These are phyloP conservation scores for Tanytarsus gracilentus DNA, from an alignment of 2,888 invertebrate species.

Conservation along the genomic window DNA sequence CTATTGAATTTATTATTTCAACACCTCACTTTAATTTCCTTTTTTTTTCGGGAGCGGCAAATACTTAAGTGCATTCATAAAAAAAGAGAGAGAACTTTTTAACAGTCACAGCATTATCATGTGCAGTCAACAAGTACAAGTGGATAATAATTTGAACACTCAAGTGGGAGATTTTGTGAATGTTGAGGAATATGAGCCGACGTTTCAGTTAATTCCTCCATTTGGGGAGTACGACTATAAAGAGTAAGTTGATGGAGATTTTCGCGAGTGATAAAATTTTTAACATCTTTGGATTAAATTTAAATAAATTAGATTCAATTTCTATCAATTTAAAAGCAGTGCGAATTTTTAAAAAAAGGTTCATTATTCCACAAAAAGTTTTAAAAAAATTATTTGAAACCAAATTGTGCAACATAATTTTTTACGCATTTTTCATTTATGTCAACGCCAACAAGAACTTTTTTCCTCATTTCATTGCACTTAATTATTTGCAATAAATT, in stretches of 20 bases:
- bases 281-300: too few relatives aligned
- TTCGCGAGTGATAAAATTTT: too few relatives aligned
- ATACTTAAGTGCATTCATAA: constrained; percentile 16
- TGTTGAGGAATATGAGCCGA: constrained; percentile 22
- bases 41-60: not conserved
- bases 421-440: too few relatives aligned
- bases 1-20: not conserved
- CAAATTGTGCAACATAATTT: too few relatives aligned
- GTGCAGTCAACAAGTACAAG: constrained; percentile 27
- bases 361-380: too few relatives aligned
- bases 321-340: too few relatives aligned
- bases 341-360: too few relatives aligned
- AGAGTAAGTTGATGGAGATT: constrained; percentile 24
- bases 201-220: constrained; percentile 21
- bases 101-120: not conserved
- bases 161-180: constrained; percentile 27
- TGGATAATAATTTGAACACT: constrained; percentile 17
- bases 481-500: too few relatives aligned
- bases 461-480: too few relatives aligned
- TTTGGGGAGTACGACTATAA: constrained; percentile 24
- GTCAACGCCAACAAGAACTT: too few relatives aligned
- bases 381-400: too few relatives aligned
- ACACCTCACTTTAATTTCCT: not conserved
- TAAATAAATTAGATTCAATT: too few relatives aligned
- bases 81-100: not conserved